phyloP scores from a whole-genome alignment of 2,797 vertebrate species.

The Gambusia yucatana region DNA sequence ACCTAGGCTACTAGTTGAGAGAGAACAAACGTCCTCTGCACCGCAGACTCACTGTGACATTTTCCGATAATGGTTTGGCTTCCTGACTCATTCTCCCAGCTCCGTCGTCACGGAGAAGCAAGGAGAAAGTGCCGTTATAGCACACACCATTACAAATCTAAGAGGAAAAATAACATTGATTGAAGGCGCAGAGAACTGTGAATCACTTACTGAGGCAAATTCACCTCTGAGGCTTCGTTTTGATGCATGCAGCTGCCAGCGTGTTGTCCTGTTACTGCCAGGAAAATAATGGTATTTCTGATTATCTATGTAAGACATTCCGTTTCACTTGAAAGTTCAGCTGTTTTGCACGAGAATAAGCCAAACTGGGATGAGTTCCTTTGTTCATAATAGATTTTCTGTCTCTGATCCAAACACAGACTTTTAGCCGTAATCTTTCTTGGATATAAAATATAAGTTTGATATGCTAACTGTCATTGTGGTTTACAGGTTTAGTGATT shows the following conservation, averaged over 20 bases:
- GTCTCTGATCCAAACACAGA: conserved; percentile 14
- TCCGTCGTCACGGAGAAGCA: conserved; percentile 36
- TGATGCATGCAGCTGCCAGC: conserved; percentile 46
- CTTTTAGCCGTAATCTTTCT: conserved; percentile 13
- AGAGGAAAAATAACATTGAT: conserved; percentile 62
- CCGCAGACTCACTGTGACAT: conserved; percentile 44
- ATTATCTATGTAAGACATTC: conserved; percentile 67
- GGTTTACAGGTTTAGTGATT: conserved; percentile 30
- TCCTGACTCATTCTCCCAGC: conserved; percentile 37
- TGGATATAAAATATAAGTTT: conserved; percentile 13
- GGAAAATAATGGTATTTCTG: conserved; percentile 70
- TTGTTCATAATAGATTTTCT: conserved; percentile 9
- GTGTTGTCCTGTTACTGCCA: conserved; percentile 59
- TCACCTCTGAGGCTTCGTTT: conserved; percentile 57
- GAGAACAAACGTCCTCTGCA: conserved; percentile 25
- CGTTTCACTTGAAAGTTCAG: conserved; percentile 49
- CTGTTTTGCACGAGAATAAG: conserved; percentile 25
- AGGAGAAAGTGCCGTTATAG: conserved; percentile 43
- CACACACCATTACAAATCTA: conserved; percentile 55
- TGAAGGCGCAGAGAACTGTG: conserved; percentile 55
- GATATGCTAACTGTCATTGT: conserved; percentile 11
- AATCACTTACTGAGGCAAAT: conserved; percentile 58
- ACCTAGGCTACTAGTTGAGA: conserved; percentile 36
- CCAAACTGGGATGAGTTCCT: conserved; percentile 8
- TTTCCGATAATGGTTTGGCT: conserved; percentile 55